Evolutionary conservation across 2,888 invertebrate species (phyloP), one percentile per base, ranked within the genome.

Genomic region (Eristalis tenax): DNA sequence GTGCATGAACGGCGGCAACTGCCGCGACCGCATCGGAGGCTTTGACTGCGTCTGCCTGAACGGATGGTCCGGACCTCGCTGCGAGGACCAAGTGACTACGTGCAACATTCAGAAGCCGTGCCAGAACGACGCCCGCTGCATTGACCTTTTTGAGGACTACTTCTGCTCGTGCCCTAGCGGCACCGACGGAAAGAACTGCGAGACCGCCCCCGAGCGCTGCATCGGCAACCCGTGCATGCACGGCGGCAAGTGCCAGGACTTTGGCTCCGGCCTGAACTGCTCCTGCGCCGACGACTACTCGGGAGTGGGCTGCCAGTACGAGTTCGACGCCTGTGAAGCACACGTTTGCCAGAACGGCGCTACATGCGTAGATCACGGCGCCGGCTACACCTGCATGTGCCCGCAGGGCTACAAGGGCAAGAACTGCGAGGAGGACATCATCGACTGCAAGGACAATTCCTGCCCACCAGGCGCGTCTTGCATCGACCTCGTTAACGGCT

Each of bases 161-260:
- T 93, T 93, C 92, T 93, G 93, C 71, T 93, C 93, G 10, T 98
- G 98, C 91, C 98, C 98, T 64, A 97, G 97, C 88, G 98, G 99
- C 90, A 99, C 98, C 0, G 98, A 98, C 91, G 99, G 99, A 11
- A 98, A 99, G 93, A 97, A 98, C 92, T 99, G 99, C 92, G 98
- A 99, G 93, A 98, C 98, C 0, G 98, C 99, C 0, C 99, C 99
- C 3, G 98, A 99, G 93, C 95, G 99, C 50, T 93, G 93, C 73
- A 93, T 93, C 43, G 93, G 93, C 0, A 92, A 93, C 81, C 98
- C 98, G 4, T 99, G 99, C 92, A 98, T 98, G 97, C 98, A 99
- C 91, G 97, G 97, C 64, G 99, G 99, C 73, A 96, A 96, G 91
- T 99, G 99, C 90, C 98, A 98, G 93, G 99, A 99, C 92, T 99